A percentile compares a stretch with the other conserved stretches of the same genome.
Conservation (phyloP, 2,888 invertebrate species). For the Calameuta filiformis region DNA sequence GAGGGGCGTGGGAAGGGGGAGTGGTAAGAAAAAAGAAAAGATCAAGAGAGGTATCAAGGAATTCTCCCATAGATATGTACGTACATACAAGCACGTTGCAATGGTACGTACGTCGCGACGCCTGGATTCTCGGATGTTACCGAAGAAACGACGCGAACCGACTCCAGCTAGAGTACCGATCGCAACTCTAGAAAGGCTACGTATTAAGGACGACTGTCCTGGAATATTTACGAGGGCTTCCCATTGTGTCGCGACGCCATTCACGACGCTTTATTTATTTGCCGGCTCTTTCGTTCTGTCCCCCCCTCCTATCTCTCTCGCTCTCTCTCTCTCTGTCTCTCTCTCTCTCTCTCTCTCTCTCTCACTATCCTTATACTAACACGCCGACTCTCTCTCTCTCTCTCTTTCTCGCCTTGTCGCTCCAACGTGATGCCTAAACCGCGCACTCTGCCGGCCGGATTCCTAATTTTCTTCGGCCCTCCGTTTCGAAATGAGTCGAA, state of each 20-base stretch:
- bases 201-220: neutral
- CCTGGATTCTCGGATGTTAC: neutral
- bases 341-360: neutral
- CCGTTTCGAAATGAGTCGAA: neutral
- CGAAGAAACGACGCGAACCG: neutral
- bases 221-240: neutral
- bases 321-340: neutral
- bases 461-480: neutral
- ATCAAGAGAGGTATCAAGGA: neutral
- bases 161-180: neutral
- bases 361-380: neutral
- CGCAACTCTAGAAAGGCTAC: neutral
- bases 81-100: neutral
- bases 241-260: neutral
- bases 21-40: neutral
- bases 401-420: neutral
- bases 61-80: neutral
- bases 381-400: neutral
- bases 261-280: neutral
- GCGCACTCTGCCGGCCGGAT: neutral
- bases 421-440: neutral
- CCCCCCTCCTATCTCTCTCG: neutral
- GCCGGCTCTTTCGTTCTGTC: neutral
- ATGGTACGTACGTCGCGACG: neutral
- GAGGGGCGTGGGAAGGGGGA: too few species aligned